Evolutionary conservation across 2,888 invertebrate genomes (phyloP), one percentile per base, ranked within the genome.

Genomic region (Caenorhabditis japonica): DNA sequence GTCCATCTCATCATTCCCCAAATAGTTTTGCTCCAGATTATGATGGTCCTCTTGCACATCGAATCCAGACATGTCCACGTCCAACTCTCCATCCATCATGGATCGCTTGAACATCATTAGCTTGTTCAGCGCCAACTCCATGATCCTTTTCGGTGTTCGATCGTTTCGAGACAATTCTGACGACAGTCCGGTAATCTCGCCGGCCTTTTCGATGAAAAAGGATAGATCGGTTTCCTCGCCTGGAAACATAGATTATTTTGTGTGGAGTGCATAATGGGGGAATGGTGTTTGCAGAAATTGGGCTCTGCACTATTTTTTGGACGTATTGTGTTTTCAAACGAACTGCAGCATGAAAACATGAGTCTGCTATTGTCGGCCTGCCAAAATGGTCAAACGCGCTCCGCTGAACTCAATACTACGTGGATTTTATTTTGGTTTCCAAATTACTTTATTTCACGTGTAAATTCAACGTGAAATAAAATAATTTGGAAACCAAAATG

Each of bases 171-270:
- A 27, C n/a, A 66, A n/a, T 21, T 77, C 76, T 2, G 43, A 5
- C 13, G 87, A 85, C 30, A 93, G 90, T 64, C 92, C 92, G 52
- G 93, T 90, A 56, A 94, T 92, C 77, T 93, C 92, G 0, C 94
- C 94, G 87, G 94, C 94, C 89, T 96, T 96, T 30, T 92, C 91
- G 12, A 97, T 92, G 87, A 93, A 95, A 89, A 94, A 94, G 84
- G 94, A 94, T 76, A 97, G 88, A 87, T 96, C 95, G 68, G 92
- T 92, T 68, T 93, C 93, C 38, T 91, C 90, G 86, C 94, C 89
- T 89, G 44, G 44, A 64, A 27, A 21, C 47, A 38, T 27, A 5
- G 3, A 12, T 27, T 2, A 30, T 17, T 47, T 49, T 13, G 10
- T 30, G 30, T 7, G 10, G n/a, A n/a, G n/a, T n/a, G n/a, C n/a